Conservation (phyloP, 2,797 vertebrate species). For the Vireo griseus region DNA sequence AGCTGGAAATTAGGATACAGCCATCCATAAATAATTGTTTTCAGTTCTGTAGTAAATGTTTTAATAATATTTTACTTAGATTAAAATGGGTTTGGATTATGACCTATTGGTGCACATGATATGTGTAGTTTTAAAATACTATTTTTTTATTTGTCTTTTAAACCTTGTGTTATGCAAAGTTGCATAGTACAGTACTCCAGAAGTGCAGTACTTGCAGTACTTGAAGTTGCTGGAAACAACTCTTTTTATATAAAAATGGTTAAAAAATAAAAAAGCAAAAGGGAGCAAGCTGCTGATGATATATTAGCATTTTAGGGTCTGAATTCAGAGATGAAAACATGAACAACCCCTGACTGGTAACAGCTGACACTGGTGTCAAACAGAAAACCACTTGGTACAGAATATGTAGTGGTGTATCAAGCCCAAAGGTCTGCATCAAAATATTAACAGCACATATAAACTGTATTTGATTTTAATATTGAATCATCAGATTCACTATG, state of each 20-base stretch:
- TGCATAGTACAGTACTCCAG: slow-evolving; percentile 20
- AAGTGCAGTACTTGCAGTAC: slow-evolving; percentile 55
- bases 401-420: background rate
- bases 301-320: background rate
- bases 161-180: slow-evolving; percentile 38
- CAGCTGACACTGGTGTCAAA: background rate
- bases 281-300: background rate
- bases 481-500: background rate
- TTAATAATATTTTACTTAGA: slow-evolving; percentile 46
- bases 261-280: slow-evolving; percentile 1
- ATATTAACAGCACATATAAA: background rate
- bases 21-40: slow-evolving; percentile 54
- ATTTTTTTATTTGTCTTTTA: slow-evolving; percentile 71
- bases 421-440: slow-evolving; percentile 30
- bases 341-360: background rate
- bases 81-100: slow-evolving; percentile 41
- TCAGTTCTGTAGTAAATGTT: slow-evolving; percentile 35
- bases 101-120: slow-evolving; percentile 55
- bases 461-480: background rate
- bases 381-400: background rate
- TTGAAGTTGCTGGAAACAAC: slow-evolving; percentile 70
- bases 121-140: slow-evolving; percentile 63
- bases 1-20: slow-evolving; percentile 44
- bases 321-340: background rate
- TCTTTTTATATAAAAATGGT: slow-evolving; percentile 53